Conservation (phyloP, 1,140 invertebrate species). For the Drosophila burlai region DNA sequence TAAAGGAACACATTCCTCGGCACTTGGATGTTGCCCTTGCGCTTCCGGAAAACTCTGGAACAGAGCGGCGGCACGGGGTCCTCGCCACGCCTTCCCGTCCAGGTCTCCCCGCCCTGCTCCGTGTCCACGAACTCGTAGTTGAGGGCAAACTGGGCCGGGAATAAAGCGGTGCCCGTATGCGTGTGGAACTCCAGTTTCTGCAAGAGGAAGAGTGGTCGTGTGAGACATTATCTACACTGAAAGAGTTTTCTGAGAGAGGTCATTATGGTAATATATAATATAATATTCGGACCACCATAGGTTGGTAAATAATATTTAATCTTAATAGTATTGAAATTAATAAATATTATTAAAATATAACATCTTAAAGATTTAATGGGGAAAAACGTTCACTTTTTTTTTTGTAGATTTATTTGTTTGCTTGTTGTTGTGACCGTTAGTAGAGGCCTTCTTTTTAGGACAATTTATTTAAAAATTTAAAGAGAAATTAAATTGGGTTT, state of each 20-base stretch:
- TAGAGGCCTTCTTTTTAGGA: neutral
- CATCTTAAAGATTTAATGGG: too few species aligned
- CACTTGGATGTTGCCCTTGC: constrained; percentile 83
- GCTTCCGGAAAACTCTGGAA: constrained; percentile 84
- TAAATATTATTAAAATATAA: too few species aligned
- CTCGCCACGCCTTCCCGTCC: constrained; percentile 87
- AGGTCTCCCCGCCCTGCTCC: constrained; percentile 89
- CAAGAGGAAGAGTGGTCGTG: constrained; percentile 23
- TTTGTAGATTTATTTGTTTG: neutral
- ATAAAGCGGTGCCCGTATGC: constrained; percentile 88
- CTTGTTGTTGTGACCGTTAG: neutral
- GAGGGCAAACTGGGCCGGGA: constrained; percentile 88
- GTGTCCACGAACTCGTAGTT: constrained; percentile 95
- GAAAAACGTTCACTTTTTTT: neutral
- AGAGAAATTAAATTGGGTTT: too few species aligned
- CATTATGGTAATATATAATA: neutral
- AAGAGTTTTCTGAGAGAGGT: neutral
- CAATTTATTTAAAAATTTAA: neutral
- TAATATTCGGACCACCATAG: too few species aligned
- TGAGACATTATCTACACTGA: neutral
- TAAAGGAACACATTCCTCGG: constrained; percentile 91
- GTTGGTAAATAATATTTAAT: too few species aligned
- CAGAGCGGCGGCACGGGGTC: constrained; percentile 88
- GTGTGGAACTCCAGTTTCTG: constrained; percentile 86
- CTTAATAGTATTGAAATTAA: too few species aligned